Base-by-base conservation (phyloP, 1,140 invertebrate species). In the Aphelenchoides besseyi region DNA sequence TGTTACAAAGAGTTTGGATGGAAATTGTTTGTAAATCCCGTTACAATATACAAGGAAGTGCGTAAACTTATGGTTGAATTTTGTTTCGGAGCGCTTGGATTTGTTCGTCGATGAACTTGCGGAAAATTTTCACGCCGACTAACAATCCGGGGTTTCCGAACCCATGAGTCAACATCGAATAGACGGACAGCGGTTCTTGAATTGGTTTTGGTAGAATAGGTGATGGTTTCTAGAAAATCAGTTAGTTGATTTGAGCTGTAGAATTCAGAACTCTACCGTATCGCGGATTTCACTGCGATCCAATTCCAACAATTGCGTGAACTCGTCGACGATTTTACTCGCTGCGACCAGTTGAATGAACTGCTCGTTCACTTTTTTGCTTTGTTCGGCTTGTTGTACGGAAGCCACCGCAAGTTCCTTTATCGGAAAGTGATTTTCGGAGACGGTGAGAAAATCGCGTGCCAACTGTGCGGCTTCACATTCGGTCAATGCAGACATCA, bases 131-230 rank as follows among this genome's bases (percentile, higher is more conserved):
- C 23, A 74, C 71, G 37, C 72, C 72, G 28, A 74, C 72, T 28
- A 68, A 62, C 30, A 74, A 33, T 18, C 72, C 71, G 0, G 72
- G 69, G 12, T 41, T 69, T 8, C 77, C 77, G 35, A 79, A 79
- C 16, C 77, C 79, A 53, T 79, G 77, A 1, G 77, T 79, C 8
- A 79, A 62, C 79, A 82, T 79, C 12, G 79, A 81, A 62, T 74
- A 79, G 18, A 63, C 79, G n/a, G 74, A 77, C 0, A 79, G 64
- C 18, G 79, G 79, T 18, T 71, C 71, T 54, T 79, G 77, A 28
- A 79, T 57, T 36, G 63, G 48, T 2, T 32, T 36, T 9, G 69
- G 59, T 8, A 82, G 41, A 26, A 81, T 52, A 30, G 78, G 73
- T 2, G 54, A 68, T 5, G 76, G 71, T 28, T 77, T 73, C 79